A percentile compares a stretch with the other conserved stretches of the same genome.
Conservation (phyloP, 2,797 vertebrate species). For the Siniperca undulata region DNA sequence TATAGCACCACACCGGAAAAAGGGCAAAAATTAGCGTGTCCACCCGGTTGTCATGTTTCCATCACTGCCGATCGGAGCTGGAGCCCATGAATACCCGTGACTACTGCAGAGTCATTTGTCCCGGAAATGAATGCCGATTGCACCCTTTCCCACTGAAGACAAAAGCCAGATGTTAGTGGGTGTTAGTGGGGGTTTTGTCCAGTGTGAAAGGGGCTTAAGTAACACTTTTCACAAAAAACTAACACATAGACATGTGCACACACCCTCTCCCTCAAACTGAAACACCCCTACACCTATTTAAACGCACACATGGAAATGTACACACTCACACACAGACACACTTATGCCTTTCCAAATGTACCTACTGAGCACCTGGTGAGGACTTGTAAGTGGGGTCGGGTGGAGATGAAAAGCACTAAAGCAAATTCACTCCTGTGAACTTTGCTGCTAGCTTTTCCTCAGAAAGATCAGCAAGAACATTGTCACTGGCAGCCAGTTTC, state of each 20-base stretch:
- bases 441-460: conserved; percentile 40
- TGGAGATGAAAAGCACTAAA: conserved; percentile 51
- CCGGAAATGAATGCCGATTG: too few species aligned
- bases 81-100: too few species aligned
- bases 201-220: too few species aligned
- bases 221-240: not conserved
- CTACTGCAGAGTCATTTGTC: too few species aligned
- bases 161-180: too few species aligned
- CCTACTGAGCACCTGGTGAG: conserved; percentile 54
- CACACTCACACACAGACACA: not conserved
- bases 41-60: too few species aligned
- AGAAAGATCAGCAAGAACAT: conserved; percentile 29
- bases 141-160: too few species aligned
- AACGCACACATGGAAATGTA: not conserved
- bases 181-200: too few species aligned
- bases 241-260: not conserved
- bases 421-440: conserved; percentile 53
- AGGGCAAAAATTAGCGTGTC: too few species aligned
- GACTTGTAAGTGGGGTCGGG: conserved; percentile 38
- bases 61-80: too few species aligned
- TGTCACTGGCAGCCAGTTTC: not conserved
- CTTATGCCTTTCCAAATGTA: not conserved
- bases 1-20: too few species aligned
- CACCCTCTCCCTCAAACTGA: conserved; percentile 3
- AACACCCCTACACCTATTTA: not conserved